Evolutionary conservation across 2,888 invertebrate genomes (phyloP).

Genomic region (Magallana nippona): DNA sequence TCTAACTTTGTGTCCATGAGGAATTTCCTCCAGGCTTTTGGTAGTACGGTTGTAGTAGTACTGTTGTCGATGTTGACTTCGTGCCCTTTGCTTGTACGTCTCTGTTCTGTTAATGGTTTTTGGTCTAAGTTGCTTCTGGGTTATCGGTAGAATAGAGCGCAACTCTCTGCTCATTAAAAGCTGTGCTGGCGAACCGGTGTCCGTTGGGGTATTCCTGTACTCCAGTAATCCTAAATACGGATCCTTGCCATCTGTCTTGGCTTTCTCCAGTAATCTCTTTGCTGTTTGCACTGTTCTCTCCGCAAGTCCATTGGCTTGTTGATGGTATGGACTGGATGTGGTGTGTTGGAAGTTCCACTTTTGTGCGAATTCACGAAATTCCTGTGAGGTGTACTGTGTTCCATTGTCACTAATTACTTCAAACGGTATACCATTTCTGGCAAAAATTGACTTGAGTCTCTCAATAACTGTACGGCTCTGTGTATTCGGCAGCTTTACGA

Average conservation of each 20-base stretch:
- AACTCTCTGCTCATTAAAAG: too few relatives aligned
- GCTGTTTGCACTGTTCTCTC: too few relatives aligned
- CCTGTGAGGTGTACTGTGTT: not conserved
- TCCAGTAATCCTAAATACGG: too few relatives aligned
- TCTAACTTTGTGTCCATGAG: too few relatives aligned
- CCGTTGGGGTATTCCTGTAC: too few relatives aligned
- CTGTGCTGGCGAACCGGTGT: too few relatives aligned
- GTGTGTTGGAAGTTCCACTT: not conserved
- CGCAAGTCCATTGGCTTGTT: too few relatives aligned
- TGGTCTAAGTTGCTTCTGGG: not conserved
- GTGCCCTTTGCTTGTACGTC: not conserved
- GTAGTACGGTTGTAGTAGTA: too few relatives aligned
- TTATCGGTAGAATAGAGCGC: conserved; percentile 2
- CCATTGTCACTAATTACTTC: conserved; percentile 33
- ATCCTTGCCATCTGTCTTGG: too few relatives aligned
- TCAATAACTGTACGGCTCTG: conserved; percentile 36
- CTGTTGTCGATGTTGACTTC: not conserved
- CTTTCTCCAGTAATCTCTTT: too few relatives aligned
- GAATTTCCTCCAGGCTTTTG: too few relatives aligned
- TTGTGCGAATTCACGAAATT: not conserved
- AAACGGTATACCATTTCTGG: conserved; percentile 45
- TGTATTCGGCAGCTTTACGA: conserved; percentile 10
- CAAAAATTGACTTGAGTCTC: conserved; percentile 47
- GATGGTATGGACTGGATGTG: not conserved
- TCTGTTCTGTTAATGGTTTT: not conserved